Percentiles rank a stretch among this genome's conserved stretches.
Conservation (phyloP, 1,140 invertebrate species). For the Danaus plexippus region DNA sequence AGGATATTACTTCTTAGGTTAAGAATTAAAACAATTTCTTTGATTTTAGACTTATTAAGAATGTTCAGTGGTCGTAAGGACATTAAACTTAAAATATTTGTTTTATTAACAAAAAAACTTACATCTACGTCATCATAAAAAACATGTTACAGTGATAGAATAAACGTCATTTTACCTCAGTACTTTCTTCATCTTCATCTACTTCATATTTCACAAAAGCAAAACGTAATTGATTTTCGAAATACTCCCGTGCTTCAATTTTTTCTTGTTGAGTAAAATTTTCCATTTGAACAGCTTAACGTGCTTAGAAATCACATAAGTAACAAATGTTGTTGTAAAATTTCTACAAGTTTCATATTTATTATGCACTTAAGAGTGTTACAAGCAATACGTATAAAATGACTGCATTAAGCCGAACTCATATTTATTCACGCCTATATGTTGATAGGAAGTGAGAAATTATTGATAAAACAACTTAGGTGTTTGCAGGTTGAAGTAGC, state of each 20-base stretch:
- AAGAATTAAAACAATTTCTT: no score
- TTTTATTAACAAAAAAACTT: no score
- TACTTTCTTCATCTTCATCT: conserved; percentile 50
- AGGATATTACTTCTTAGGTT: no score
- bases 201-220: conserved; percentile 52
- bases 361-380: background rate
- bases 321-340: background rate
- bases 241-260: conserved; percentile 43
- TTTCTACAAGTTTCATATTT: conserved; percentile 3
- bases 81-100: no score
- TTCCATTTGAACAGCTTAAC: conserved; percentile 22
- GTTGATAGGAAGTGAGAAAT: conserved; percentile 40
- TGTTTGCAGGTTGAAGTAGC: conserved; percentile 16
- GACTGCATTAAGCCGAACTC: conserved; percentile 3
- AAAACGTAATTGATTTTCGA: conserved; percentile 54
- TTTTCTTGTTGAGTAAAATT: conserved; percentile 40
- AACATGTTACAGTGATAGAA: no score
- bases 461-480: conserved; percentile 59
- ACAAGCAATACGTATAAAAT: background rate
- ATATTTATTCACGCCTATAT: conserved; percentile 17
- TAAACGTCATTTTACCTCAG: conserved; percentile 38
- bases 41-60: no score
- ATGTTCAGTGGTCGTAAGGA: no score
- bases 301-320: no score
- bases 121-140: no score